Evolutionary conservation across 92 coral and sea anemone species (phyloP), one percentile per base, ranked within the genome.

Genomic region (Umimayanthus chanpuru): DNA sequence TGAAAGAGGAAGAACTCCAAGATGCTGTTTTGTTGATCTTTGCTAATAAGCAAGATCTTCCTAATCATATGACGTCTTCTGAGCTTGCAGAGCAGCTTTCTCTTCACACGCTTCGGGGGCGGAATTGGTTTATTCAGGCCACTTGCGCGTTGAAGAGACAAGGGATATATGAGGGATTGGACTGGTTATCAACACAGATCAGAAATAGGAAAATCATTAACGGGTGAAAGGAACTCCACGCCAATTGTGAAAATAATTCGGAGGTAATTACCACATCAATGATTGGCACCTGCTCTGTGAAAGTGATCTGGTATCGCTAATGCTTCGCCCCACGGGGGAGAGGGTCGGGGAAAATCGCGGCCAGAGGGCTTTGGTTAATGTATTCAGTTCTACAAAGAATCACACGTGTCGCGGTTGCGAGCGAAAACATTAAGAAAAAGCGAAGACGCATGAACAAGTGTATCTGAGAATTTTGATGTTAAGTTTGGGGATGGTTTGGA

Each of bases 1-100:
- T 97, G 28, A 94, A 94, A 89, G 99, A 97, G 78, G 99, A 97
- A 28, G 99, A 97, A 91, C 96, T 97, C 20, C 91, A 94, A 68
- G 92, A 94, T 18, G 97, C 99, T 65, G 97, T 96, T 66, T 88
- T 97, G 88, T 90, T 97, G 91, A 92, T 97, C 29, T 92, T 97
- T 89, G 99, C 99, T 64, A 97, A 97, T 74, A 97, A 97, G 83
- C 99, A 97, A 81, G 99, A 97, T 80, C 85, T 97, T 36, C 96
- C 99, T 2, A 88, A 89, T 28, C 94, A 94, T 30, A 95, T 97
- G 96, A 90, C 92, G 1, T 92, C 97, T 9, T 91, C 99, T 38
- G 98, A 97, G 65, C 90, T 97, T 75, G 96, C 96, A 73, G 99
- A 97, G 71, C 87, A 93, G 49, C 93, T 97, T 47, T 94, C 94